Percentiles rank a stretch among this genome's conserved stretches.
Conservation (phyloP, 2,113 vertebrate species). For the Cephalopholis sonnerati region DNA sequence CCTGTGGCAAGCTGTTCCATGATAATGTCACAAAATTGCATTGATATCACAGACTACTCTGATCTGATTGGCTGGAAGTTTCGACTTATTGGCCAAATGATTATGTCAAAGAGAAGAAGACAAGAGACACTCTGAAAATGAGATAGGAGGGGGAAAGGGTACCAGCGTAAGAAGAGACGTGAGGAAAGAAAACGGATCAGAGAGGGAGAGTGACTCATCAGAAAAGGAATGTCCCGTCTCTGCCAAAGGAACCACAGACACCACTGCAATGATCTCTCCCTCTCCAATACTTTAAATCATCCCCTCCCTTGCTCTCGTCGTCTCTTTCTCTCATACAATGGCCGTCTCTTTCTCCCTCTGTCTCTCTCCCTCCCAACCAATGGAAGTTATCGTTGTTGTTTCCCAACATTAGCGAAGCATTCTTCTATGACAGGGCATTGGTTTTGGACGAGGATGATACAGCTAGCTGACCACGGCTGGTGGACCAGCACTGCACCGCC, state of each 20-base stretch:
- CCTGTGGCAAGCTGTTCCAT: slow-evolving; percentile 25
- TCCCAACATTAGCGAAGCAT: slow-evolving; percentile 24
- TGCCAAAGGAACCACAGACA: slow-evolving; percentile 78
- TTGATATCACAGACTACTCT: slow-evolving; percentile 15
- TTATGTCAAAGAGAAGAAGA: background rate
- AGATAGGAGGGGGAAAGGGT: background rate
- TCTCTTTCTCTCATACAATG: slow-evolving; percentile 40
- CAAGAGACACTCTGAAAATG: background rate
- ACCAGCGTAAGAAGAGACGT: slow-evolving; percentile 36
- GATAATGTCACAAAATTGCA: slow-evolving; percentile 47
- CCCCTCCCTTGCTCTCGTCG: slow-evolving; percentile 22
- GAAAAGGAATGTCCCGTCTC: slow-evolving; percentile 76
- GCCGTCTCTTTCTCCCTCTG: slow-evolving; percentile 15
- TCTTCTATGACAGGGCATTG: slow-evolving; percentile 36
- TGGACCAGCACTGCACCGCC: slow-evolving; percentile 14
- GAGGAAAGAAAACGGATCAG: slow-evolving; percentile 56
- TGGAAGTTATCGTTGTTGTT: slow-evolving; percentile 25
- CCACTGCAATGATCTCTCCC: slow-evolving; percentile 56
- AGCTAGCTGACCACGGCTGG: slow-evolving; percentile 29
- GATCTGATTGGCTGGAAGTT: slow-evolving; percentile 24
- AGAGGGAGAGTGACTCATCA: slow-evolving; percentile 75
- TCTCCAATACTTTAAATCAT: slow-evolving; percentile 61
- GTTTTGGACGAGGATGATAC: slow-evolving; percentile 42
- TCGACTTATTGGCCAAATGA: background rate
- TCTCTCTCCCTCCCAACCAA: background rate